Conservation (phyloP, 1,140 invertebrate species). For the Hypsibius dujardini region DNA sequence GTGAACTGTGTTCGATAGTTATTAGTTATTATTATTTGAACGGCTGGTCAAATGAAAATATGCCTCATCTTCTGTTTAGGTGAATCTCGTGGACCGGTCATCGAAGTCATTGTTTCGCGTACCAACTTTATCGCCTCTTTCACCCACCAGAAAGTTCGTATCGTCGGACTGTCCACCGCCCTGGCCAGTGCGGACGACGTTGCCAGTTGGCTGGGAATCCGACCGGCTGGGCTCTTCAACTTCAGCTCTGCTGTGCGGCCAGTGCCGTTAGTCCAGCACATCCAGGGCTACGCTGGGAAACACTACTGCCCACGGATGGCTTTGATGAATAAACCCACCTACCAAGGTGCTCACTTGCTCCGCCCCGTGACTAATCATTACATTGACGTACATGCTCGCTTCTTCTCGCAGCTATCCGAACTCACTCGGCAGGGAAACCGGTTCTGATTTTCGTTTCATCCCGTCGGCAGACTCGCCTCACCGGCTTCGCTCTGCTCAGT, state of each 20-base stretch:
- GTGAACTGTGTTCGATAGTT: too few species aligned
- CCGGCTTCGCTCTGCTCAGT: slow-evolving; percentile 85
- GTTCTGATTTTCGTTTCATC: slow-evolving; percentile 91
- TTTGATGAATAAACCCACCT: slow-evolving; percentile 98
- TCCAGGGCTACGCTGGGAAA: slow-evolving; percentile 76
- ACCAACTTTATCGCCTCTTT: slow-evolving; percentile 81
- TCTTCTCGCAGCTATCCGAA: slow-evolving; percentile 52
- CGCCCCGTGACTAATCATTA: slow-evolving; percentile 18
- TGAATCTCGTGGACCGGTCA: slow-evolving; percentile 46
- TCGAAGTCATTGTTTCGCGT: slow-evolving; percentile 48
- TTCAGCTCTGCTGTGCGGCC: slow-evolving; percentile 91
- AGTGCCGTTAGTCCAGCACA: slow-evolving; percentile 87
- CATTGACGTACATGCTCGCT: background rate
- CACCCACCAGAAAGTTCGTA: slow-evolving; percentile 52
- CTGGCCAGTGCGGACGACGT: slow-evolving; percentile 90
- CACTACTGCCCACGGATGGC: slow-evolving; percentile 99
- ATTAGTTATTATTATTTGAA: slow-evolving; percentile 17
- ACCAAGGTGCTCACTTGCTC: slow-evolving; percentile 44
- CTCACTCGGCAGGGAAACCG: slow-evolving; percentile 74
- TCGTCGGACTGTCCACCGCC: slow-evolving; percentile 89
- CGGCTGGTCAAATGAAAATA: background rate
- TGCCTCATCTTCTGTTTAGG: slow-evolving; percentile 29
- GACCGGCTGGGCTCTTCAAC: slow-evolving; percentile 74
- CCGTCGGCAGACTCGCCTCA: slow-evolving; percentile 85
- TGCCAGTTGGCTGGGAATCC: slow-evolving; percentile 85